Percentiles rank a stretch among this genome's conserved stretches.
Conservation (phyloP, 2,113 vertebrate genomes). For the Guaruba guarouba region DNA sequence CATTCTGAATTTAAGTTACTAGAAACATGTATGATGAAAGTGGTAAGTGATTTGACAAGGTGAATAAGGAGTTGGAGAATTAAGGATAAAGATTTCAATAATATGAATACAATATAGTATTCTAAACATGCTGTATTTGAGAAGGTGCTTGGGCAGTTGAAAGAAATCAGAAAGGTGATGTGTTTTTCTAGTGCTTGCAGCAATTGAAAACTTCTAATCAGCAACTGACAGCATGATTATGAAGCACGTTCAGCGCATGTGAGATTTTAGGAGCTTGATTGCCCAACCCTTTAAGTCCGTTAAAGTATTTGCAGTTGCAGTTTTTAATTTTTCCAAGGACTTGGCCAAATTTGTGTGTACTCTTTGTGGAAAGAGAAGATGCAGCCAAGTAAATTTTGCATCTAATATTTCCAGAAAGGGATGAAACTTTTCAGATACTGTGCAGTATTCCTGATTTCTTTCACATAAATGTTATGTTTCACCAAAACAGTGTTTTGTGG, state of each 20-base stretch:
- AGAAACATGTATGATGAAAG: background rate
- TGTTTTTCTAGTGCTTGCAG: background rate
- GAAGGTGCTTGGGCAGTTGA: background rate
- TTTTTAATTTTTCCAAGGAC: background rate
- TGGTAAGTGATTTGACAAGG: background rate
- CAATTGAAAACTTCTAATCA: background rate
- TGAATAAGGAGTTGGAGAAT: background rate
- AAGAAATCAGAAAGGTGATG: background rate
- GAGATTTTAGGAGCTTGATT: background rate
- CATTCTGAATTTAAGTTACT: background rate
- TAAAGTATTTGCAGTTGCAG: background rate
- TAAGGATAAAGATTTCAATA: background rate
- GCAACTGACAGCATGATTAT: background rate
- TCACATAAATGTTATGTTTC: background rate
- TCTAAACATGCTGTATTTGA: background rate
- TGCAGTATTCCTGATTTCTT: background rate
- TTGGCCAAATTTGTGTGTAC: background rate
- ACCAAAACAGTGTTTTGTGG: background rate
- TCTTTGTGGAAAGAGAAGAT: background rate
- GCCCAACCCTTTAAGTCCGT: background rate
- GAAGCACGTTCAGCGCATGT: background rate
- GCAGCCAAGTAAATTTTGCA: background rate
- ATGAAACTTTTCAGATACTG: background rate
- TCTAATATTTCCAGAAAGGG: background rate
- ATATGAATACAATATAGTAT: background rate